Conservation (phyloP, 1,140 invertebrate species). For the Lepidurus arcticus region DNA sequence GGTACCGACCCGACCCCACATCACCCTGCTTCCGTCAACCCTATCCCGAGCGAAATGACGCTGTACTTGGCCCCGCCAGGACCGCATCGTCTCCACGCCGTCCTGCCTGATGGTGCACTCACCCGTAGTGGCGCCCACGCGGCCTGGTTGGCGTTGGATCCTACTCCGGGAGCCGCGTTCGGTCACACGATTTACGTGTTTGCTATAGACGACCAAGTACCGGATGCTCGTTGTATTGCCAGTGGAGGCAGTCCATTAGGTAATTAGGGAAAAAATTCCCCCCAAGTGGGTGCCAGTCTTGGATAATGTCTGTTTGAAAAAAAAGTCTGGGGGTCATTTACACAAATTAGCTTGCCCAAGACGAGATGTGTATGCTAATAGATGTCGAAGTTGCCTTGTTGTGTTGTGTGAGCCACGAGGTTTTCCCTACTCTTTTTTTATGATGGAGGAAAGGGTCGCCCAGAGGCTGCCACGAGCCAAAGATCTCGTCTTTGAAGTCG, state of each 20-base stretch:
- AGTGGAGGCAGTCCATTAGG: conserved; percentile 41
- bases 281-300: not conserved
- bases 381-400: too few species aligned
- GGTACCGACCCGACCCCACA: not conserved
- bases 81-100: conserved; percentile 38
- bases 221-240: conserved; percentile 40
- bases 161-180: conserved; percentile 48
- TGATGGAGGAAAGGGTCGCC: not conserved
- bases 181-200: conserved; percentile 52
- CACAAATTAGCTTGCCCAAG: too few species aligned
- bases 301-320: not conserved
- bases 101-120: conserved; percentile 46
- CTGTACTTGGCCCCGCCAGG: conserved; percentile 27
- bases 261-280: conserved; percentile 28
- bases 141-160: conserved; percentile 49
- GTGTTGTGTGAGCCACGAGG: too few species aligned
- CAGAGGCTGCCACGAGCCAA: conserved; percentile 11
- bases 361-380: too few species aligned
- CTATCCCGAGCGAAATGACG: conserved; percentile 32
- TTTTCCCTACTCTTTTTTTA: too few species aligned
- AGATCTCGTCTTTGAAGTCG: not conserved
- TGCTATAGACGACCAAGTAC: conserved; percentile 44
- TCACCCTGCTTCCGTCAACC: not conserved
- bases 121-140: conserved; percentile 44
- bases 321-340: not conserved